phyloP scores from a whole-genome alignment of 2,113 vertebrate species.

The Circaetus gallicus region DNA sequence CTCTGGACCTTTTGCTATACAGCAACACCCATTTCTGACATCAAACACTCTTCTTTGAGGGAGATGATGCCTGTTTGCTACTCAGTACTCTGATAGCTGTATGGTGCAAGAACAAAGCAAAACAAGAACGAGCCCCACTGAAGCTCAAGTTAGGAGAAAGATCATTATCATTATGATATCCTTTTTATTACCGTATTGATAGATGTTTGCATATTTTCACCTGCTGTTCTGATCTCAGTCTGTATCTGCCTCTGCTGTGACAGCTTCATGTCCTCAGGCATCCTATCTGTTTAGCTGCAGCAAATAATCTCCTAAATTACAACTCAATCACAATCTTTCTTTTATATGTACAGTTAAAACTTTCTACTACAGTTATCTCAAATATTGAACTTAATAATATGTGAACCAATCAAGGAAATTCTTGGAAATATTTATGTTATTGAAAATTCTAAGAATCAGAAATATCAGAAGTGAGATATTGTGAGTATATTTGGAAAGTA shows the following conservation, averaged over 20 bases:
- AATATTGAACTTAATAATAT: background rate
- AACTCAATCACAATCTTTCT: background rate
- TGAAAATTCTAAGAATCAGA: background rate
- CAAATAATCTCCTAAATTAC: background rate
- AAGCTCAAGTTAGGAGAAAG: background rate
- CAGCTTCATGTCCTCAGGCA: background rate
- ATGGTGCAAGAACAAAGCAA: background rate
- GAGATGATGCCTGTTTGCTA: background rate
- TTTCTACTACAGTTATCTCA: background rate
- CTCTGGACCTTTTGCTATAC: background rate
- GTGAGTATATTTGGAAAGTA: background rate
- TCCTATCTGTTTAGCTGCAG: background rate
- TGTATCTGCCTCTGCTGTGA: background rate
- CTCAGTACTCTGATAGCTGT: background rate
- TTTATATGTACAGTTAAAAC: background rate
- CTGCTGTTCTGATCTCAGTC: background rate
- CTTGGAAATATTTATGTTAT: background rate
- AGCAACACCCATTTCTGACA: background rate
- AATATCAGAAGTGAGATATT: background rate
- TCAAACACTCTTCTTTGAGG: background rate
- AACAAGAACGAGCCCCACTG: background rate
- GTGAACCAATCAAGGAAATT: background rate
- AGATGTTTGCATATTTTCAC: background rate
- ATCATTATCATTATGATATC: background rate
- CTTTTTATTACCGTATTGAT: background rate